Conservation (phyloP, 2,888 invertebrate species). For the Pristionchus japonicus region DNA sequence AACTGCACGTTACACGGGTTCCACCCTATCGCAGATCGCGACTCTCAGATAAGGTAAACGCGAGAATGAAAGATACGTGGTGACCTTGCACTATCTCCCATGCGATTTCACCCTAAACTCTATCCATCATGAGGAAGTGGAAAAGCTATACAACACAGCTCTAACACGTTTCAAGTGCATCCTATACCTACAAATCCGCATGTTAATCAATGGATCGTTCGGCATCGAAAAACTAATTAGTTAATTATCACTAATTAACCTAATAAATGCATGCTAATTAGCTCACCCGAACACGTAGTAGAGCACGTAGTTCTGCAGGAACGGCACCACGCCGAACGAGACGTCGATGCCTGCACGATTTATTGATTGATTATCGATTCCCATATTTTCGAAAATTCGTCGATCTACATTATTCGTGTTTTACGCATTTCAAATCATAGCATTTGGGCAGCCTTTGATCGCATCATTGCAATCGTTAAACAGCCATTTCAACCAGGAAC, state of each 20-base stretch:
- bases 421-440: neutral
- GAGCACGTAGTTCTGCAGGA: conserved; percentile 81
- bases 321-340: conserved; percentile 86
- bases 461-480: neutral
- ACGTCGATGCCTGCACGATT: conserved; percentile 53
- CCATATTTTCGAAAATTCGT: neutral
- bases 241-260: neutral
- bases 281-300: conserved; percentile 83
- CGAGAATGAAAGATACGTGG: neutral
- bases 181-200: no score
- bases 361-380: neutral
- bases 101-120: neutral
- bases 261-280: no score
- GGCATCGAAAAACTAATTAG: no score
- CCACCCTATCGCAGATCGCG: neutral
- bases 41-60: neutral
- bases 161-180: no score
- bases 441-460: neutral
- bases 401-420: neutral
- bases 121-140: no score
- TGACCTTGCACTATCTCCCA: neutral
- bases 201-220: no score
- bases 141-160: no score
- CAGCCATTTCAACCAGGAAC: neutral
- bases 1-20: neutral